Percentiles rank a stretch among this genome's conserved stretches.
phyloP scores from a whole-genome alignment of 2,888 invertebrate species.

The Plagodis dolabraria region DNA sequence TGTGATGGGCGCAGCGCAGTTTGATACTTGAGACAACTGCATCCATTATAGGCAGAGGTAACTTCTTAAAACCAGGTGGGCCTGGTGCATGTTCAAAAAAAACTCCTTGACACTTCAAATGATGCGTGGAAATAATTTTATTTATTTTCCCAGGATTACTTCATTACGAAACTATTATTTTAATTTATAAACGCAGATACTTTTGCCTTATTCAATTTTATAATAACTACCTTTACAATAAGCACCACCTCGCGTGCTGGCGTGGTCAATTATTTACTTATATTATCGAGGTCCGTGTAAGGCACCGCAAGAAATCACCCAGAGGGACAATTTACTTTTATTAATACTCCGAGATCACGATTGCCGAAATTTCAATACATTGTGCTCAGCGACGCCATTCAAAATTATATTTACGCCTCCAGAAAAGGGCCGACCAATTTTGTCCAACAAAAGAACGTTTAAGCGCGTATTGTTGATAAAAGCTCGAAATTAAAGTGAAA shows the following conservation, averaged over 20 bases:
- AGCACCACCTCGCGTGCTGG: slow-evolving; percentile 11
- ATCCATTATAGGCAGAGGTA: neutral
- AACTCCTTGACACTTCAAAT: no score
- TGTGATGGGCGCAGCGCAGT: no score
- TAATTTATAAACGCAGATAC: no score
- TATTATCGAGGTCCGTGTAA: slow-evolving; percentile 15
- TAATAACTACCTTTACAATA: neutral
- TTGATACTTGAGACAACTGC: neutral
- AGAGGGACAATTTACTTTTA: slow-evolving; percentile 12
- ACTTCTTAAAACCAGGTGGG: no score
- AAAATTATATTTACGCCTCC: slow-evolving; percentile 2
- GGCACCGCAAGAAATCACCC: slow-evolving; percentile 14
- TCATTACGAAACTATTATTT: no score
- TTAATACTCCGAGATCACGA: slow-evolving; percentile 8
- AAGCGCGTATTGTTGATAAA: slow-evolving; percentile 8
- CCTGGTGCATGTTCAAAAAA: no score
- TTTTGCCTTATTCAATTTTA: no score
- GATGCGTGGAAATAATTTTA: no score
- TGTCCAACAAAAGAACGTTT: slow-evolving; percentile 6
- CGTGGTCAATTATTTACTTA: slow-evolving; percentile 13
- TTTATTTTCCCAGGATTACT: no score
- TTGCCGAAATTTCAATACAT: slow-evolving; percentile 2
- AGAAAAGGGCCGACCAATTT: slow-evolving; percentile 12
- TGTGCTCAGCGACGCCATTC: slow-evolving; percentile 5
- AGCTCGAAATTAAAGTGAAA: slow-evolving; percentile 1